Base-by-base conservation (phyloP, 2,113 vertebrate species). In the Manacus vitellinus region DNA sequence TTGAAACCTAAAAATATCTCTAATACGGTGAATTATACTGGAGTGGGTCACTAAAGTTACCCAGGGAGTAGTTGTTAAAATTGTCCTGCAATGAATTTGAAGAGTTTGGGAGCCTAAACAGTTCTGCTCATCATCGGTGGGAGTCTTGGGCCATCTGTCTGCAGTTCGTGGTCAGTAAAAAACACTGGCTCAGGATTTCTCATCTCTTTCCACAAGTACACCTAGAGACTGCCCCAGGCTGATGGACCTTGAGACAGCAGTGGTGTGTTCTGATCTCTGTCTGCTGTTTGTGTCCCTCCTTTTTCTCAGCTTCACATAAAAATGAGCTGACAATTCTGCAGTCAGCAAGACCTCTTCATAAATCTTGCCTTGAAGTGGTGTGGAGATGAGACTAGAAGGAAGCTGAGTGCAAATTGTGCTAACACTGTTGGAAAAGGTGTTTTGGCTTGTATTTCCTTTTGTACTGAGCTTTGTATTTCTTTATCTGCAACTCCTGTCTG, bases 41-140 rank as follows among this genome's bases (percentile, higher is more conserved):
- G 12, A 46, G 49, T 33, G 13, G 9, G 8, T 93, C 52, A 12
- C 37, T 75, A 7, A 47, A 61, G 23, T 33, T 65, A 4, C 22
- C 58, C 12, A 61, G 37, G 44, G 78, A 10, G 17, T 47, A 14
- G 6, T 41, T 67, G 17, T 5, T 63, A 51, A 30, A 55, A 20
- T 37, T 35, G 12, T 43, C 77, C 17, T 78, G 1, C 33, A 54
- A 4, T n/a, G 7, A 44, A 52, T n/a, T 83, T 35, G 59, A 62
- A n/a, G 59, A 30, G 4, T 66, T 80, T 63, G 31, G 49, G 33
- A 67, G 5, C 21, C 37, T 67, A 22, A 85, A 51, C 16, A 35
- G 13, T 47, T 86, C 1, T 2, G 20, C 4, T 56, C 3, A 30
- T 39, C 31, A 31, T 0, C 15, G 25, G n/a, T 30, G 59, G 16